Evolutionary conservation across 2,113 vertebrate genomes (phyloP), one percentile per base, ranked within the genome.

Genomic region (Puma concolor): DNA sequence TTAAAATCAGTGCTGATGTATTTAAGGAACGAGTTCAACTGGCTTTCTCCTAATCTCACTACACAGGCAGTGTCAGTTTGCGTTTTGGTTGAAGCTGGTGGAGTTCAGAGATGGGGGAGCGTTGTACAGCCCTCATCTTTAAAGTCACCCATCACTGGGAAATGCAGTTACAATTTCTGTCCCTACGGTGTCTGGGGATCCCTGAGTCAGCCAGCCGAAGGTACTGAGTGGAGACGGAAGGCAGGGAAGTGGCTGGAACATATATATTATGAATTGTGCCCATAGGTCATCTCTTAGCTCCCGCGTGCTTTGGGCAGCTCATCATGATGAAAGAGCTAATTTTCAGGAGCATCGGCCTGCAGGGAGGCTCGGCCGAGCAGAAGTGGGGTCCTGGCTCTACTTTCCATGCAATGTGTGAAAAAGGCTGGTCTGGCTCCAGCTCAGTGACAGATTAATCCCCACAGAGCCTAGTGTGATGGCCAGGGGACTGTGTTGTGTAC

Each of bases 281-380:
- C 41, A 67, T 57, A 84, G 36, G 1, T 97, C 95, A 93, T 36
- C 1, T 92, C 71, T 94, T 94, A 88, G 91, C n/a, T 50, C 8
- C 88, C n/a, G 23, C 7, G 29, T 4, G 3, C n/a, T 89, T 41
- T 74, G 79, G n/a, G 66, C 76, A 85, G 72, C 84, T 86, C 3
- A 0, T 97, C 14, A 31, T 82, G 93, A 14, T 92, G 95, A 96
- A 93, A 60, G 93, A 97, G 96, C 95, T 97, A 54, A 96, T 97
- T 97, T 97, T 88, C 69, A 83, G 79, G 38, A 94, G 89, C 80
- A 23, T 25, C 0, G 5, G 60, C 71, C 74, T 79, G 85, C 25
- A 0, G 33, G 44, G 85, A 97, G 67, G 60, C 81, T 77, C 80
- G 41, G n/a, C 27, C 52, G 83, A 83, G 50, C 57, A 63, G 95